phyloP scores from a whole-genome alignment of 2,797 vertebrate genomes.

The Erithacus rubecula region DNA sequence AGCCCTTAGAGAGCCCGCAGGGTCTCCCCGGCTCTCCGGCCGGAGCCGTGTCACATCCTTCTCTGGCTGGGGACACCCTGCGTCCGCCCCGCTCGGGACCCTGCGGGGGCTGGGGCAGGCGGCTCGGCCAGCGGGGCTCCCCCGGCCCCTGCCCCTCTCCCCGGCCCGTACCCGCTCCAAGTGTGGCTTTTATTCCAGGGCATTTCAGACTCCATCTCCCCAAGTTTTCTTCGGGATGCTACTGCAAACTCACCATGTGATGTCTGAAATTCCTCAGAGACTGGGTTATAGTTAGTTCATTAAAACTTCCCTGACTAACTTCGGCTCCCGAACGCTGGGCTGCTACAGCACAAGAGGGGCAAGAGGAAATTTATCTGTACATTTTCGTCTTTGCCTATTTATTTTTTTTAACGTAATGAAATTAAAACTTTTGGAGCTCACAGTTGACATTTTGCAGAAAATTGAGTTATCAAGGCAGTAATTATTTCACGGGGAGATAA shows the following conservation, averaged over 20 bases:
- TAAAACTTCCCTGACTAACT: conserved; percentile 6
- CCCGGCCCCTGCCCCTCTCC: not conserved
- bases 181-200: not conserved
- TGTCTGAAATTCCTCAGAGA: not conserved
- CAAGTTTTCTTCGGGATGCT: not conserved
- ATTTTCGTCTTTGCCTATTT: not conserved
- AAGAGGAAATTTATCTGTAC: not conserved
- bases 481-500: conserved; percentile 85
- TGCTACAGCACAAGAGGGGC: not conserved
- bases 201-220: rapidly evolving
- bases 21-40: not conserved
- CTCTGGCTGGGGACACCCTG: not conserved
- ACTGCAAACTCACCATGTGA: not conserved
- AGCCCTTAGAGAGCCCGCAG: not conserved
- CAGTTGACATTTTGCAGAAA: conserved; percentile 80
- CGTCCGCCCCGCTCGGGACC: not conserved
- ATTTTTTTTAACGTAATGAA: conserved; percentile 68
- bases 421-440: conserved; percentile 77
- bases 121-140: not conserved
- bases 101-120: not conserved
- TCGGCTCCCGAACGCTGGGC: not conserved
- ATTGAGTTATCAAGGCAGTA: conserved; percentile 84
- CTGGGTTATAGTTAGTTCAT: not conserved
- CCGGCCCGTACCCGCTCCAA: not conserved
- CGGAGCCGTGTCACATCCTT: not conserved